Evolutionary conservation across 2,888 invertebrate genomes (phyloP).

Genomic region (Oscheius sp.): DNA sequence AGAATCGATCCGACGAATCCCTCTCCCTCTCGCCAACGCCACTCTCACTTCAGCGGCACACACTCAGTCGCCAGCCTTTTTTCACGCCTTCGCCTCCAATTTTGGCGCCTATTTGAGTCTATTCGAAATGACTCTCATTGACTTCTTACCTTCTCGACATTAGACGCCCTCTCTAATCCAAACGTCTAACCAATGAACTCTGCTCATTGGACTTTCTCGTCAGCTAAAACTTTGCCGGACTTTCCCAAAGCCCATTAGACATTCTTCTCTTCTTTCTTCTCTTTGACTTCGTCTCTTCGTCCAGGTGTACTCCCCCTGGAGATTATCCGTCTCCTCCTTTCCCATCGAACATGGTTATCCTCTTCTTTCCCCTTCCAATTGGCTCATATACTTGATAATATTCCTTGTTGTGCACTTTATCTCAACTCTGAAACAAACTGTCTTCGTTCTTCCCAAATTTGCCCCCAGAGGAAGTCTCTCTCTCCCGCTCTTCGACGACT

Average conservation of each 20-base stretch:
- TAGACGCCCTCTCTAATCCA: neutral
- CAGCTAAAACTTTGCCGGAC: no score
- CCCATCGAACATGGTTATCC: no score
- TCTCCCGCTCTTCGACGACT: neutral
- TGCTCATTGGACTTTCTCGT: no score
- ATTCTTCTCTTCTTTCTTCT: no score
- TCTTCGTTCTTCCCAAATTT: neutral
- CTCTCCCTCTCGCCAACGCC: conserved; percentile 27
- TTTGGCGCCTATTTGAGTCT: conserved; percentile 5
- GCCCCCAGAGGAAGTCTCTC: neutral
- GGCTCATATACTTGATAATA: no score
- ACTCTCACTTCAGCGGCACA: conserved; percentile 28
- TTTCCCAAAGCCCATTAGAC: no score
- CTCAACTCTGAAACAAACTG: neutral
- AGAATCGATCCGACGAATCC: conserved; percentile 22
- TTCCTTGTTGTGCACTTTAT: neutral
- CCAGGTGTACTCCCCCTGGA: no score
- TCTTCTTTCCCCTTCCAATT: no score
- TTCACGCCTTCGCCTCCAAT: conserved; percentile 29
- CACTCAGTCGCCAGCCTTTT: conserved; percentile 27
- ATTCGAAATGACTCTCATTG: conserved; percentile 3
- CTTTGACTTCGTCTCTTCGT: no score
- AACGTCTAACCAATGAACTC: no score
- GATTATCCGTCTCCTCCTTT: no score
- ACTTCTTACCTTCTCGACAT: neutral